A percentile compares a stretch with the other conserved stretches of the same genome.
These are phyloP conservation scores for Ariolimax columbianus DNA, from an alignment of 2,888 invertebrate genomes.

Conservation along the genomic window DNA sequence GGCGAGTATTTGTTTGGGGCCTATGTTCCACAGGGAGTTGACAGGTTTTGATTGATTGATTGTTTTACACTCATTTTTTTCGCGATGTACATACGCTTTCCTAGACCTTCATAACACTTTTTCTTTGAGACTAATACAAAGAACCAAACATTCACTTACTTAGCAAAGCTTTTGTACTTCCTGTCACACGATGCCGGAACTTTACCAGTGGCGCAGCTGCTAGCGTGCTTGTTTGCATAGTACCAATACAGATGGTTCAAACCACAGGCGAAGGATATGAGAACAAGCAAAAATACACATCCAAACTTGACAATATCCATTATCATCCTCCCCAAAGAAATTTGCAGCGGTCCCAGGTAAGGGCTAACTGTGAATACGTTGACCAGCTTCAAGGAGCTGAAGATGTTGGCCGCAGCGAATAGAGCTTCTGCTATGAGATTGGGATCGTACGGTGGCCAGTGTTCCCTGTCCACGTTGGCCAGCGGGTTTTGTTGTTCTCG, in stretches of 20 bases:
- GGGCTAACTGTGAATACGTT: slow-evolving; percentile 96
- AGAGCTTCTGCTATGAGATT: slow-evolving; percentile 89
- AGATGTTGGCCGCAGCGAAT: slow-evolving; percentile 98
- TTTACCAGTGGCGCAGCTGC: slow-evolving; percentile 47
- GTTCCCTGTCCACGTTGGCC: slow-evolving; percentile 82
- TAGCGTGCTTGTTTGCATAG: slow-evolving; percentile 55
- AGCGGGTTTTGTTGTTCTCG: slow-evolving; percentile 55
- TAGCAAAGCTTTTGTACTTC: slow-evolving; percentile 77
- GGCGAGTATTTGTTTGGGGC: no score
- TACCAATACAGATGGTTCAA: slow-evolving; percentile 94
- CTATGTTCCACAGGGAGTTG: no score
- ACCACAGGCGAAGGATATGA: slow-evolving; percentile 96
- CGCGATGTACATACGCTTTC: no score
- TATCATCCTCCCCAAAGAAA: slow-evolving; percentile 88
- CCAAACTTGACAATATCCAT: slow-evolving; percentile 94
- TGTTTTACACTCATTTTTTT: no score
- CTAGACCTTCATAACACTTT: no score
- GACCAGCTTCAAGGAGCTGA: slow-evolving; percentile 92
- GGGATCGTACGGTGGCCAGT: slow-evolving; percentile 99
- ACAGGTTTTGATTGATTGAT: no score
- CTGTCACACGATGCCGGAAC: slow-evolving; percentile 75
- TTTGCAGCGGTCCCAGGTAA: slow-evolving; percentile 94
- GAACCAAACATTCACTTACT: no score
- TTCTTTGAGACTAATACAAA: no score
- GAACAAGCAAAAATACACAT: slow-evolving; percentile 87